A percentile compares a stretch with the other conserved stretches of the same genome.
Conservation (phyloP, 2,888 invertebrate species). For the Synergus laeviventris region DNA sequence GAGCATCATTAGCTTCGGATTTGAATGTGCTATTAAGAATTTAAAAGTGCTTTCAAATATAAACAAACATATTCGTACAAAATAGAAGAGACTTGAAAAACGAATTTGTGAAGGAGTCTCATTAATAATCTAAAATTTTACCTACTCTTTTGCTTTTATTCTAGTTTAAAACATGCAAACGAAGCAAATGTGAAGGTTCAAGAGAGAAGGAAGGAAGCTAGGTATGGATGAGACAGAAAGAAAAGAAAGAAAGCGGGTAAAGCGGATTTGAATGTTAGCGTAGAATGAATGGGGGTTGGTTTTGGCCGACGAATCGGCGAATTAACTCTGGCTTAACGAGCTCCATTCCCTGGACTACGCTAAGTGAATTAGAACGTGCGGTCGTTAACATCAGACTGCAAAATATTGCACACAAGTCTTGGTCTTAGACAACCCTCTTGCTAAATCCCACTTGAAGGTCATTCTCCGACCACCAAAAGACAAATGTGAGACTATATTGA, state of each 20-base stretch:
- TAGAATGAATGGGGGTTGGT: conserved; percentile 52
- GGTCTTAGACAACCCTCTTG: conserved; percentile 34
- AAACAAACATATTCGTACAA: no score
- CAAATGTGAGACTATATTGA: background rate
- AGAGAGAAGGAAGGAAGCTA: background rate
- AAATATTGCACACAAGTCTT: conserved; percentile 45
- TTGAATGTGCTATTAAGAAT: no score
- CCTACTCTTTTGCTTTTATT: background rate
- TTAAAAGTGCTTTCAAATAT: background rate
- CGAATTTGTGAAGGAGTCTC: background rate
- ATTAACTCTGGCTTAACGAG: conserved; percentile 61
- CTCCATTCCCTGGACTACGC: conserved; percentile 49
- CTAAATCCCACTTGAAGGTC: conserved; percentile 41
- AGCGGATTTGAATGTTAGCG: conserved; percentile 28
- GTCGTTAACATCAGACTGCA: conserved; percentile 56
- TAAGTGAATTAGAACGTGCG: conserved; percentile 61
- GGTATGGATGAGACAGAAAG: background rate
- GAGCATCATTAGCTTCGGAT: no score
- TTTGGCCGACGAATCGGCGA: conserved; percentile 59
- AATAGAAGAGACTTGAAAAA: background rate
- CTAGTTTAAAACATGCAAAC: background rate
- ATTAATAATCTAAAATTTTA: conserved; percentile 2
- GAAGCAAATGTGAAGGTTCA: background rate
- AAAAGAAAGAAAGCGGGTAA: background rate
- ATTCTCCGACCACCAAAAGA: background rate